Conservation (phyloP, 2,797 vertebrate genomes). For the Ctenopoma kingsleyae region DNA sequence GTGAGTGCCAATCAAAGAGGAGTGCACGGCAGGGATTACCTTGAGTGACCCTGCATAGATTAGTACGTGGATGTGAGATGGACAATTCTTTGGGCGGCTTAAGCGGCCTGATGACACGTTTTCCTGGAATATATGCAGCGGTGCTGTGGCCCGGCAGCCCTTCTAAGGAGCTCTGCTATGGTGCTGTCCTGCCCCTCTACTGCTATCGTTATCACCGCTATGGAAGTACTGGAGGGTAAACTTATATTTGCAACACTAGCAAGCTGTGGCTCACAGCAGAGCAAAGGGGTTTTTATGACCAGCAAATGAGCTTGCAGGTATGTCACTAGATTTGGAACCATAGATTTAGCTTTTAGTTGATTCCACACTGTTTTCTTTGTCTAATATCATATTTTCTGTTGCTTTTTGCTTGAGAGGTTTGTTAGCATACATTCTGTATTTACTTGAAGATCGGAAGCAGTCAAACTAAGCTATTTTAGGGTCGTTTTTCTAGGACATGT, state of each 20-base stretch:
- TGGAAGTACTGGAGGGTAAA: constrained; percentile 79
- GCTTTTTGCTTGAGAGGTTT: constrained; percentile 28
- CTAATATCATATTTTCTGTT: constrained; percentile 30
- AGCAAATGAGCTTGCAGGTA: constrained; percentile 90
- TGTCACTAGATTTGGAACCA: constrained; percentile 64
- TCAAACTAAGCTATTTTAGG: constrained; percentile 59
- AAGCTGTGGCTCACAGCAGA: constrained; percentile 75
- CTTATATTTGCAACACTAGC: constrained; percentile 69
- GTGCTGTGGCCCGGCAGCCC: constrained; percentile 84
- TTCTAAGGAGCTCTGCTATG: constrained; percentile 82
- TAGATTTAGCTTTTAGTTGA: constrained; percentile 27
- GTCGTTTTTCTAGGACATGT: constrained; percentile 58
- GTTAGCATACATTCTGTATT: constrained; percentile 36
- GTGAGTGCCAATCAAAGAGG: constrained; percentile 87
- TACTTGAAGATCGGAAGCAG: constrained; percentile 38
- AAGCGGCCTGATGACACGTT: constrained; percentile 89
- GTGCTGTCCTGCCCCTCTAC: constrained; percentile 79
- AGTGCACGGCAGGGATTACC: constrained; percentile 86
- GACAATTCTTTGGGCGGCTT: constrained; percentile 88
- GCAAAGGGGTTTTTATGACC: constrained; percentile 72
- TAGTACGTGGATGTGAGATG: constrained; percentile 88
- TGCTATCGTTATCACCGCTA: constrained; percentile 72
- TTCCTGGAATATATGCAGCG: constrained; percentile 89
- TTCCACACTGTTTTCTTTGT: constrained; percentile 14
- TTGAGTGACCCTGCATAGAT: constrained; percentile 88